Evolutionary conservation across 2,888 invertebrate genomes (phyloP).

Genomic region (Calameuta filiformis): DNA sequence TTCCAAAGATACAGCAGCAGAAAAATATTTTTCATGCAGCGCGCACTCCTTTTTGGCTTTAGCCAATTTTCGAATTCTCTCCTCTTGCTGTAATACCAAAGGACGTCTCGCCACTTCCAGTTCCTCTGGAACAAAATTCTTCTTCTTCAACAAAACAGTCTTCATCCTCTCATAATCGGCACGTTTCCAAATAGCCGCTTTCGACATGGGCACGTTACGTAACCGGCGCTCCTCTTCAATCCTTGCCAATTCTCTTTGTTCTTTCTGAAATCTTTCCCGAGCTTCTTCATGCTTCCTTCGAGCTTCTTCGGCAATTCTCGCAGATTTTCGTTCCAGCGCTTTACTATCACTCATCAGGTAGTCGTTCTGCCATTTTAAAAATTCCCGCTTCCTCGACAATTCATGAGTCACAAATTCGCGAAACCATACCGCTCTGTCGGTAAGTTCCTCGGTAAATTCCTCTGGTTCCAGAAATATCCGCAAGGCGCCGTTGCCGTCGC

Average conservation of each 20-base stretch:
- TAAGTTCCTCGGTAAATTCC: slow-evolving; percentile 63
- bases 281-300: slow-evolving; percentile 71
- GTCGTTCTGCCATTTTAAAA: slow-evolving; percentile 48
- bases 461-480: slow-evolving; percentile 71
- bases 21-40: slow-evolving; percentile 31
- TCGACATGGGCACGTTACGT: slow-evolving; percentile 34
- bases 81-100: slow-evolving; percentile 70
- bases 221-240: slow-evolving; percentile 47
- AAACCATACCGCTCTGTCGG: slow-evolving; percentile 50
- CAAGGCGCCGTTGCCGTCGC: slow-evolving; percentile 75
- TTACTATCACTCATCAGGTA: slow-evolving; percentile 42
- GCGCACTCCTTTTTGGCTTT: slow-evolving; percentile 35
- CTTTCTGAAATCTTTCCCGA: slow-evolving; percentile 31
- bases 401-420: slow-evolving; percentile 49
- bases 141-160: slow-evolving; percentile 72
- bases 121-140: slow-evolving; percentile 72
- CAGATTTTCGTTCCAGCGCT: slow-evolving; percentile 36
- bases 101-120: slow-evolving; percentile 72
- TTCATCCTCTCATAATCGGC: slow-evolving; percentile 75
- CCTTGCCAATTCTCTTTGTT: slow-evolving; percentile 43
- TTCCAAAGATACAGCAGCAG: slow-evolving; percentile 34
- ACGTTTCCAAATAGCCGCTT: slow-evolving; percentile 70
- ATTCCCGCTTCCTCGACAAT: slow-evolving; percentile 46
- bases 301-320: slow-evolving; percentile 48
- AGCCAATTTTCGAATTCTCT: slow-evolving; percentile 68